Conservation (phyloP, 2,888 invertebrate species). For the Limnephilus marmoratus region DNA sequence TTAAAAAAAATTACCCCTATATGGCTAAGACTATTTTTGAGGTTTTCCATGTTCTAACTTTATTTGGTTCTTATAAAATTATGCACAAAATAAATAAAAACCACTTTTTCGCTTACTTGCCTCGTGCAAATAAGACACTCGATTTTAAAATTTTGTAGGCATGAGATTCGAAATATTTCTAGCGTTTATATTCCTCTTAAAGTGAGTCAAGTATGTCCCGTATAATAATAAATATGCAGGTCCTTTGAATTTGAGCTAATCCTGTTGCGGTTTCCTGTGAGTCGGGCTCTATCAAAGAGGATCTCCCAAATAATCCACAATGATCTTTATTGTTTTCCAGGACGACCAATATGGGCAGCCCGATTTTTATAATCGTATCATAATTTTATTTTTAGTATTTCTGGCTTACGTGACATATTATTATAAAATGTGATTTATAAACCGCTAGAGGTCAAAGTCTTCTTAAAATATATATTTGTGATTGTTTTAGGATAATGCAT, state of each 20-base stretch:
- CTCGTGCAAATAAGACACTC: too few species aligned
- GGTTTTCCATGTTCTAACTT: too few species aligned
- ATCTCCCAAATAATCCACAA: background rate
- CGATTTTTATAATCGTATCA: background rate
- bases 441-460: background rate
- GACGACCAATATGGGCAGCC: background rate
- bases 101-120: too few species aligned
- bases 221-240: background rate
- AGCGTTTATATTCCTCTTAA: too few species aligned
- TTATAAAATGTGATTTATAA: background rate
- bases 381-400: background rate
- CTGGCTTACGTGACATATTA: background rate
- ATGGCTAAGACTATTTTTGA: too few species aligned
- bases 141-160: too few species aligned
- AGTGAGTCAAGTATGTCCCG: too few species aligned
- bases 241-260: background rate
- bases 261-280: background rate
- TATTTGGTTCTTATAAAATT: too few species aligned
- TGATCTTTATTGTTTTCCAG: constrained; percentile 12
- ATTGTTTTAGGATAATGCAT: background rate
- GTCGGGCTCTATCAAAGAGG: background rate
- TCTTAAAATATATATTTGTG: background rate
- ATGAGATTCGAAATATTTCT: too few species aligned
- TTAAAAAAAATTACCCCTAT: too few species aligned
- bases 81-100: too few species aligned